These are phyloP conservation scores for Clavelina lepadiformis DNA, from an alignment of 23 tunicate species.

Conservation along the genomic window DNA sequence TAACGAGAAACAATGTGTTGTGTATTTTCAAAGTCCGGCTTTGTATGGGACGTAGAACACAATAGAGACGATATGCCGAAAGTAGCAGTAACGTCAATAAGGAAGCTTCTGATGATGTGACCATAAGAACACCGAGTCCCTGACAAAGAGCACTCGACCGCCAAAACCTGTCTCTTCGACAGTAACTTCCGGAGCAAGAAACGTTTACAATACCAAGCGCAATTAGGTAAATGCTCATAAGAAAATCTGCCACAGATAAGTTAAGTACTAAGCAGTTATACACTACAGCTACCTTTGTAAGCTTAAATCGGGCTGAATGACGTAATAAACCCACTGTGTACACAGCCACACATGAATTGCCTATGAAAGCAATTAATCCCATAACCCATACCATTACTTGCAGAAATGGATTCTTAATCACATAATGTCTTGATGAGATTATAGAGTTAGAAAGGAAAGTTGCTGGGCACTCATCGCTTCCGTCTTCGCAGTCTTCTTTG, in stretches of 20 bases:
- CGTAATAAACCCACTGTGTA: constrained; percentile 6
- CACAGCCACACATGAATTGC: constrained; percentile 31
- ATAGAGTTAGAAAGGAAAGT: constrained; percentile 24
- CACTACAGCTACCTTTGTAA: constrained; percentile 35
- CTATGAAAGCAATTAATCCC: constrained; percentile 53
- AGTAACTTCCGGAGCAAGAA: constrained; percentile 27
- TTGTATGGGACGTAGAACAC: constrained; percentile 54
- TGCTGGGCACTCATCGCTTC: constrained; percentile 79
- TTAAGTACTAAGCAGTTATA: constrained; percentile 56
- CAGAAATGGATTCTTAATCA: constrained; percentile 42
- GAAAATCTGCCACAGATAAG: constrained; percentile 53
- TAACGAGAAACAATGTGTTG: constrained; percentile 13
- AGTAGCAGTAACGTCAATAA: constrained; percentile 38
- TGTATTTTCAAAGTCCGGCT: constrained; percentile 28
- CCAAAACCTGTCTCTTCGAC: constrained; percentile 50
- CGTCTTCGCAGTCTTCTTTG: constrained; percentile 54
- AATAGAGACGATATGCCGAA: constrained; percentile 53
- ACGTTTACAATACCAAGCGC: constrained; percentile 34
- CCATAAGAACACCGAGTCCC: constrained; percentile 42
- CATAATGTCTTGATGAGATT: constrained; percentile 42
- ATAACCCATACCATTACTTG: constrained; percentile 76
- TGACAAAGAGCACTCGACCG: constrained; percentile 42
- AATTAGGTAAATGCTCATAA: constrained; percentile 67
- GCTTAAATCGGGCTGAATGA: constrained; percentile 1
- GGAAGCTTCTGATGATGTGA: constrained; percentile 52